These are phyloP conservation scores for Pan troglodytes DNA, from an alignment of 2,113 vertebrate genomes.

Conservation along the genomic window NHGRI_mPanTro3-v2.1_pri NC_072403.2:84760501-84761000, in stretches of 20 bases:
- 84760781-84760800: neutral
- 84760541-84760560: neutral
- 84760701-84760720: neutral
- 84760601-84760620: conserved; percentile 10
- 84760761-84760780: conserved; percentile 9
- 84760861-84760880: conserved; percentile 47
- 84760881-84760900: conserved; percentile 23
- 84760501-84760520: neutral
- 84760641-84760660: neutral
- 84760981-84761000: conserved; percentile 10
- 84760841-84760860: conserved; percentile 1
- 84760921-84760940: conserved; percentile 49
- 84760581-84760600: neutral
- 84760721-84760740: neutral
- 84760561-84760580: neutral
- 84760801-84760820: neutral
- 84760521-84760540: neutral
- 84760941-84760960: conserved; percentile 25
- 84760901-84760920: neutral
- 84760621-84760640: neutral
- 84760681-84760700: neutral
- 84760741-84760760: neutral
- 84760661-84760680: neutral
- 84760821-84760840: neutral
- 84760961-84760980: conserved; percentile 41